These are phyloP conservation scores for Kryptolebias ocellatus DNA, from an alignment of 2,797 vertebrate species.

Conservation along the genomic window DNA sequence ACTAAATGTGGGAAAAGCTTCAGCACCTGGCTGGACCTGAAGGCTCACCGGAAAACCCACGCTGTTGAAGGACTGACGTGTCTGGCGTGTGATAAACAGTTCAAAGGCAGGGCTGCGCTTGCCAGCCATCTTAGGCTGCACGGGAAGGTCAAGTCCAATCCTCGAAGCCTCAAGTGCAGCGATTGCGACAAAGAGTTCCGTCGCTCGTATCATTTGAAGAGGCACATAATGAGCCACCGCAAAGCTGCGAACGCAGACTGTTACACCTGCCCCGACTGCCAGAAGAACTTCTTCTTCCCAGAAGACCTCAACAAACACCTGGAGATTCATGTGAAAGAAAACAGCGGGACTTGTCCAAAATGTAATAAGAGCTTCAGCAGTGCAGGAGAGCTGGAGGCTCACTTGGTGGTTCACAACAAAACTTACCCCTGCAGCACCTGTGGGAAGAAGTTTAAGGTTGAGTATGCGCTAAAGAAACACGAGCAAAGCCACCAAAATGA, in stretches of 20 bases:
- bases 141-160: slow-evolving; percentile 38
- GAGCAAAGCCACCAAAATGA: slow-evolving; percentile 59
- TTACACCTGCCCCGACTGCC: slow-evolving; percentile 66
- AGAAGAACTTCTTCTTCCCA: slow-evolving; percentile 54
- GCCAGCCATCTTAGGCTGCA: slow-evolving; percentile 61
- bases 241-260: slow-evolving; percentile 44
- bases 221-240: slow-evolving; percentile 66
- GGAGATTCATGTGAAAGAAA: slow-evolving; percentile 65
- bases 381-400: slow-evolving; percentile 61
- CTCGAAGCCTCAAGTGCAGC: slow-evolving; percentile 52
- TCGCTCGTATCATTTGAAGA: slow-evolving; percentile 67
- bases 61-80: slow-evolving; percentile 47
- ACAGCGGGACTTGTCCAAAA: slow-evolving; percentile 64
- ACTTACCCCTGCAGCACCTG: slow-evolving; percentile 65
- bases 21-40: slow-evolving; percentile 63
- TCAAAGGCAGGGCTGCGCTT: slow-evolving; percentile 54
- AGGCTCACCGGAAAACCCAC: slow-evolving; percentile 64
- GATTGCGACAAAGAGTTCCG: slow-evolving; percentile 73
- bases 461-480: slow-evolving; percentile 71
- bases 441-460: slow-evolving; percentile 73
- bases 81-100: slow-evolving; percentile 62
- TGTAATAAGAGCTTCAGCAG: slow-evolving; percentile 59
- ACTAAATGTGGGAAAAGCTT: slow-evolving; percentile 58
- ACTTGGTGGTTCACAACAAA: slow-evolving; percentile 62
- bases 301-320: slow-evolving; percentile 73